These are phyloP conservation scores for Nasonia oneida DNA, from an alignment of 2,888 invertebrate genomes.

Conservation along the genomic window DNA sequence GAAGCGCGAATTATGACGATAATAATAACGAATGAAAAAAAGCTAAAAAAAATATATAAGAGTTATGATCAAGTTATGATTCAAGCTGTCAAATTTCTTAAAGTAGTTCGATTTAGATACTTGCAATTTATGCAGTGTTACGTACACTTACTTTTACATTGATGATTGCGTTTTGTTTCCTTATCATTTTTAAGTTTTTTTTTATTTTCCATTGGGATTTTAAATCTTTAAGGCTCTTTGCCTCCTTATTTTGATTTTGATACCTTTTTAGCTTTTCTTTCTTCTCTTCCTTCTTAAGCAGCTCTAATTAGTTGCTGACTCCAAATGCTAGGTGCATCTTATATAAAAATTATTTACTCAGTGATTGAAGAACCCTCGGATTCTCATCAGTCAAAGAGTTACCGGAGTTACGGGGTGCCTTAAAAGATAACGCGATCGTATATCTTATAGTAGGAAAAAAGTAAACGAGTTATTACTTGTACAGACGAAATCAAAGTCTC, in stretches of 20 bases:
- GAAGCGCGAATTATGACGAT: conserved; percentile 49
- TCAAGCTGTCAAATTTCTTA: conserved; percentile 60
- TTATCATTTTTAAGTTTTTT: conserved; percentile 43
- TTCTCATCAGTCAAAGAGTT: conserved; percentile 60
- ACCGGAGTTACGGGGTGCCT: conserved; percentile 61
- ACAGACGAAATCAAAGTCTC: conserved; percentile 49
- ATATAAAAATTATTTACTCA: conserved; percentile 53
- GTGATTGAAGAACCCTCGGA: conserved; percentile 60
- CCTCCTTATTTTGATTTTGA: conserved; percentile 58
- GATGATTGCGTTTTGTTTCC: conserved; percentile 51
- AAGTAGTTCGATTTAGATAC: conserved; percentile 46
- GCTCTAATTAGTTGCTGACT: conserved; percentile 51
- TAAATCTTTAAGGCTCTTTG: conserved; percentile 36
- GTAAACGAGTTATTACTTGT: conserved; percentile 42
- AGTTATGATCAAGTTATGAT: conserved; percentile 32
- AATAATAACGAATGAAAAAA: conserved; percentile 55
- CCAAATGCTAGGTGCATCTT: conserved; percentile 53
- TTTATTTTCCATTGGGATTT: conserved; percentile 46
- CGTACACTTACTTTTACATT: conserved; percentile 49
- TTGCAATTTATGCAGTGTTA: conserved; percentile 31
- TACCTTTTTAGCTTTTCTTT: conserved; percentile 62
- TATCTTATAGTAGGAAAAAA: conserved; percentile 45
- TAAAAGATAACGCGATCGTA: conserved; percentile 59
- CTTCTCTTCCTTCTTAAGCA: conserved; percentile 53
- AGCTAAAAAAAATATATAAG: conserved; percentile 51